Evolutionary conservation across 2,113 vertebrate genomes (phyloP).

Genomic region (Dasypus novemcinctus): DNA sequence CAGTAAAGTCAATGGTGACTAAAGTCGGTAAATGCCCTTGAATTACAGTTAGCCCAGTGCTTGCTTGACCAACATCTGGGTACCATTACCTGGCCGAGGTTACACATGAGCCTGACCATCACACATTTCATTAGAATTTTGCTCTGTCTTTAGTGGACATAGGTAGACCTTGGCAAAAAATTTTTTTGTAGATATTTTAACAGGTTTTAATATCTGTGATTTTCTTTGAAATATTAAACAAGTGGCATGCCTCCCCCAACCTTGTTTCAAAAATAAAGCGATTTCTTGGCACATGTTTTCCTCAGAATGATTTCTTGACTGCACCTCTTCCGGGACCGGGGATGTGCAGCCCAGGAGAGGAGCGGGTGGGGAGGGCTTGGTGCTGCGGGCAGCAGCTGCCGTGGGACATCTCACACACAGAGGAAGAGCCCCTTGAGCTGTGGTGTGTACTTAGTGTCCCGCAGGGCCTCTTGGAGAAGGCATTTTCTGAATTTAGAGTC

Average conservation of each 20-base stretch:
- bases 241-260: neutral
- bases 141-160: neutral
- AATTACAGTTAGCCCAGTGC: too few species aligned
- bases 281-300: neutral
- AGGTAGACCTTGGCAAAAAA: neutral
- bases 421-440: neutral
- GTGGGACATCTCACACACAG: neutral
- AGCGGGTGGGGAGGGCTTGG: too few species aligned
- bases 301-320: neutral
- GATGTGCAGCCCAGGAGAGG: rapidly evolving
- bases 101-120: too few species aligned
- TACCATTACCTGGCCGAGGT: too few species aligned
- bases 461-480: neutral
- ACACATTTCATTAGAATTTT: neutral
- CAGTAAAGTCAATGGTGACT: too few species aligned
- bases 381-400: neutral
- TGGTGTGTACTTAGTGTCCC: neutral
- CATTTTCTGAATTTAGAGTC: neutral
- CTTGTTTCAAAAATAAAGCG: slow-evolving; percentile 56
- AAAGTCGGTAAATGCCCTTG: too few species aligned
- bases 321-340: neutral
- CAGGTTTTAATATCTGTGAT: slow-evolving; percentile 16
- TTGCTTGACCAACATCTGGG: too few species aligned
- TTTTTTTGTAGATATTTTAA: neutral
- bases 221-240: slow-evolving; percentile 25